Conservation (phyloP, 2,888 invertebrate species). For the Hedychridium roseum region DNA sequence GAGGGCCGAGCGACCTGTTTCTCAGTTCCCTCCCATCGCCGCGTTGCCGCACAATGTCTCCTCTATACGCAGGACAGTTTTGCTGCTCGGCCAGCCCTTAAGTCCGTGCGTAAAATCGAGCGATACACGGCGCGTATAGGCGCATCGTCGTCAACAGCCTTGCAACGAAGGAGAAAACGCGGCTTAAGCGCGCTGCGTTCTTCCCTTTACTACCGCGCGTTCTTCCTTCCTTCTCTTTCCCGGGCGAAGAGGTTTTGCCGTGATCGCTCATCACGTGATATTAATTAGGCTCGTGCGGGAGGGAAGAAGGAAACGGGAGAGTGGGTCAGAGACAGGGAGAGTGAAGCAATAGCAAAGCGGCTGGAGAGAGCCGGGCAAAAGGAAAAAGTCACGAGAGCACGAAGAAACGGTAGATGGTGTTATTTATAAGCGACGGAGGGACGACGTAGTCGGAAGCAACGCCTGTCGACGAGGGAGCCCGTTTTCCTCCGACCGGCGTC, state of each 20-base stretch:
- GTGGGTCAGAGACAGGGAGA: slow-evolving; percentile 5
- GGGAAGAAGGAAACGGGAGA: not conserved
- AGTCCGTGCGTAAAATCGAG: not conserved
- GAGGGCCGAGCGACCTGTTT: slow-evolving; percentile 35
- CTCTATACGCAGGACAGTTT: slow-evolving; percentile 38
- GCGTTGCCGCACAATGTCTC: slow-evolving; percentile 35
- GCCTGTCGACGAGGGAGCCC: slow-evolving; percentile 18
- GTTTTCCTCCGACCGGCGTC: slow-evolving; percentile 9
- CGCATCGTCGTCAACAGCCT: slow-evolving; percentile 2
- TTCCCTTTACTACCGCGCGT: slow-evolving; percentile 11
- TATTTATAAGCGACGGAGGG: slow-evolving; percentile 55
- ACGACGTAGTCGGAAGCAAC: slow-evolving; percentile 36
- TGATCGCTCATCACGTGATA: slow-evolving; percentile 60
- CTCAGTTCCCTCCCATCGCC: slow-evolving; percentile 18
- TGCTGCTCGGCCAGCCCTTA: slow-evolving; percentile 4
- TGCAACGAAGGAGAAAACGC: slow-evolving; percentile 10
- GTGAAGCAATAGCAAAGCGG: slow-evolving; percentile 15
- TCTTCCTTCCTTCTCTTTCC: slow-evolving; percentile 7
- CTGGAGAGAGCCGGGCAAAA: slow-evolving; percentile 22
- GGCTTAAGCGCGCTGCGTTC: slow-evolving; percentile 6
- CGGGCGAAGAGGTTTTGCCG: slow-evolving; percentile 45
- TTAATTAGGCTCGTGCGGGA: slow-evolving; percentile 56
- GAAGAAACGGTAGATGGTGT: slow-evolving; percentile 60
- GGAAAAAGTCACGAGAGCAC: slow-evolving; percentile 49
- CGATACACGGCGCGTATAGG: too few relatives aligned